phyloP scores from a whole-genome alignment of 2,888 invertebrate species.

The Brachylomia viminalis region DNA sequence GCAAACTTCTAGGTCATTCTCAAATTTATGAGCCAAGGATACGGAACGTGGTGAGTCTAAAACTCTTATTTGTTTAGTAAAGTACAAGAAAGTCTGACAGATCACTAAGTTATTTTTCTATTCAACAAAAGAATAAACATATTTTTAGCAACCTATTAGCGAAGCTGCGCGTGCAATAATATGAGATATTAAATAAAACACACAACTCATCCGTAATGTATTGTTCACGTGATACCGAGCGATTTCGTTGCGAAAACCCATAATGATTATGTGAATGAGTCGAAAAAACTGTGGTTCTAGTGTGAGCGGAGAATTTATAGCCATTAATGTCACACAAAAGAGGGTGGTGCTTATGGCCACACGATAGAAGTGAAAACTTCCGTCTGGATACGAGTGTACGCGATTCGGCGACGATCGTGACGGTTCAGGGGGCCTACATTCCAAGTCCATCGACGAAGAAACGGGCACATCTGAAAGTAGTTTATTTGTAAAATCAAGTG shows the following conservation, averaged over 20 bases:
- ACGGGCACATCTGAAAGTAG: too few relatives aligned
- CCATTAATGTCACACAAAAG: too few relatives aligned
- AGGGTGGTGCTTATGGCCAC: too few relatives aligned
- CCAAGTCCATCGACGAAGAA: too few relatives aligned
- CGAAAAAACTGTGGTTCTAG: conserved; percentile 29
- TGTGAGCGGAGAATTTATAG: background rate
- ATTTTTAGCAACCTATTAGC: conserved; percentile 17
- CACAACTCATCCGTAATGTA: conserved; percentile 66
- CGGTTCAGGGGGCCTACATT: too few relatives aligned
- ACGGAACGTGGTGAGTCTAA: accelerated
- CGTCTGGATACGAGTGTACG: too few relatives aligned
- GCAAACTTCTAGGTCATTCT: conserved; percentile 35
- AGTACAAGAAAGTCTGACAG: background rate
- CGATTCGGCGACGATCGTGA: too few relatives aligned
- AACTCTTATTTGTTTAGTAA: background rate
- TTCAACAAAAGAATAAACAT: background rate
- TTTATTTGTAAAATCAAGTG: too few relatives aligned
- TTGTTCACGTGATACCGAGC: conserved; percentile 67
- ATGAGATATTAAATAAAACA: conserved; percentile 54
- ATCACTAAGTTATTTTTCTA: background rate
- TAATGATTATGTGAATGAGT: conserved; percentile 68
- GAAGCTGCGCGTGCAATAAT: conserved; percentile 9
- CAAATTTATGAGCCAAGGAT: background rate
- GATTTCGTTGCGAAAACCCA: conserved; percentile 66
- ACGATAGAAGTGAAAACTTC: too few relatives aligned